These are phyloP conservation scores for Drosophila sordidapex DNA, from an alignment of 2,888 invertebrate genomes.

Conservation along the genomic window DNA sequence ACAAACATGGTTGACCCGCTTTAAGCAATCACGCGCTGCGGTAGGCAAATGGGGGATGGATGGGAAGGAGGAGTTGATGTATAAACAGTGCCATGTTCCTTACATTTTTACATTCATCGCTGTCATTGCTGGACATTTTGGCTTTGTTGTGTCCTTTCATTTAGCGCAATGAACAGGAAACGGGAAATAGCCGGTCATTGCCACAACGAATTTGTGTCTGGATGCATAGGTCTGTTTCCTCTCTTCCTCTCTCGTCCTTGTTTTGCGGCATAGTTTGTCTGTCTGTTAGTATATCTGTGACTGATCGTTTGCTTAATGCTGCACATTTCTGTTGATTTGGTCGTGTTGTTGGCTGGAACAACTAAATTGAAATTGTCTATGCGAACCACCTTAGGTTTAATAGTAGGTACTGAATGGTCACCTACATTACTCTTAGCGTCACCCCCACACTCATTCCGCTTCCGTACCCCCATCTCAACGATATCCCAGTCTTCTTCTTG, in stretches of 20 bases:
- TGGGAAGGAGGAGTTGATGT: background rate
- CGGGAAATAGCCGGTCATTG: conserved; percentile 26
- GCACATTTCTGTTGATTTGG: conserved; percentile 39
- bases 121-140: conserved; percentile 24
- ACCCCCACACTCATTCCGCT: background rate
- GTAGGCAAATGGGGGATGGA: too few relatives aligned
- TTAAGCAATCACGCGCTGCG: background rate
- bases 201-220: conserved; percentile 14
- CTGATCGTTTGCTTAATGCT: conserved; percentile 13
- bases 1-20: background rate
- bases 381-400: conserved; percentile 14
- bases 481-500: background rate
- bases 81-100: conserved; percentile 4
- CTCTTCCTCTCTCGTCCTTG: too few relatives aligned
- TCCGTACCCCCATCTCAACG: background rate
- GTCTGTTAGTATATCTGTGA: background rate
- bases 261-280: background rate
- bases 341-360: conserved; percentile 21
- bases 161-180: conserved; percentile 55
- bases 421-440: background rate
- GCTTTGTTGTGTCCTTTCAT: conserved; percentile 35
- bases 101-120: conserved; percentile 20
- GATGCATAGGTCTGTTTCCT: conserved; percentile 19
- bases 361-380: conserved; percentile 42
- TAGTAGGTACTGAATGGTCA: background rate